Evolutionary conservation across 2,888 invertebrate species (phyloP), one percentile per base, ranked within the genome.

Genomic region (Rhabditoides inermis): DNA sequence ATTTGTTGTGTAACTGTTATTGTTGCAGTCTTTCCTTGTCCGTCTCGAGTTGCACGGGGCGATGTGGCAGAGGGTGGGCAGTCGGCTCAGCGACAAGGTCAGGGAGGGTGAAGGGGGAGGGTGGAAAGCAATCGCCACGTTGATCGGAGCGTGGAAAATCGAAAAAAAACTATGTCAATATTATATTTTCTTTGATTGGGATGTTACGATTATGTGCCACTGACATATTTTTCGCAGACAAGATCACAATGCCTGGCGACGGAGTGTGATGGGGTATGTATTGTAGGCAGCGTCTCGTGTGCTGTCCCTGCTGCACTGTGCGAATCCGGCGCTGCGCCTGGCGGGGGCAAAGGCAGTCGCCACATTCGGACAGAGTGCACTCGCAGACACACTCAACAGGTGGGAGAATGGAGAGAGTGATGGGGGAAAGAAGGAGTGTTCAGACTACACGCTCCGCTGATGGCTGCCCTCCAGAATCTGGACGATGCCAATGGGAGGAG

Each of bases 281-380:
- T n/a, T 39, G 10, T 39, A 39, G 40, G 10, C 40, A 20, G 20
- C 40, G 40, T 10, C 22, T n/a, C 40, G 40, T 7, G 22, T 39
- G n/a, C 40, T 39, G n/a, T 15, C 40, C 22, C 45, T 55, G n/a
- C 23, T 55, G 2, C 18, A 42, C 18, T 22, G 40, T 2, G 45
- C 35, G 12, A 48, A 51, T 30, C 55, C 55, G 25, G 53, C 39
- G n/a, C 23, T 42, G 42, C 41, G 67, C 42, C 61, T 53, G 35
- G 63, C 63, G 2, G 65, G 56, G 6, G 58, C 67, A 0, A 67
- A 67, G 49, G 60, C 65, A 0, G 57, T 65, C n/a, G 58, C 60
- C n/a, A 67, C 64, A 20, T 67, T 65, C 37, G 49, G 46, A 30
- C 54, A 59, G 22, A 53, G 58, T 5, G 50, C 51, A 32, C 44